Conservation (phyloP, 2,888 invertebrate genomes). For the Parascotia fuliginaria region DNA sequence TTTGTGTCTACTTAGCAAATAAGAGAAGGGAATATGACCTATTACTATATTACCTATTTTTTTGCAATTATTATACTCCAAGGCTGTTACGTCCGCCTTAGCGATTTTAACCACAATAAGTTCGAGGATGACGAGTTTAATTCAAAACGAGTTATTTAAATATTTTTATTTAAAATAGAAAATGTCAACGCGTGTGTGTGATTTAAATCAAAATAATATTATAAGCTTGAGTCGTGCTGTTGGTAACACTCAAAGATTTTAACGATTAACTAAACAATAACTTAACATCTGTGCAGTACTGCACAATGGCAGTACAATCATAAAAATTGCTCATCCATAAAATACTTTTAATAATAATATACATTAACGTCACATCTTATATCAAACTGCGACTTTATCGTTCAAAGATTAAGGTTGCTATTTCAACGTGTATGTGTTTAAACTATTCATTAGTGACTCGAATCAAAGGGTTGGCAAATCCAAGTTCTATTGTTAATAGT, state of each 20-base stretch:
- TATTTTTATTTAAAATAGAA: conserved; percentile 7
- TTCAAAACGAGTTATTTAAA: no score
- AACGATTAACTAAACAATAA: conserved; percentile 54
- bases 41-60: no score
- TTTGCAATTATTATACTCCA: no score
- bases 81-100: no score
- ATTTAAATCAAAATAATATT: conserved; percentile 23
- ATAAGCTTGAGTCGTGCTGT: conserved; percentile 19
- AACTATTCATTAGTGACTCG: conserved; percentile 74
- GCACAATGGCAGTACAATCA: conserved; percentile 70
- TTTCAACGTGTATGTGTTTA: conserved; percentile 17
- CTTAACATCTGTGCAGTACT: conserved; percentile 52
- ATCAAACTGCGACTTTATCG: conserved; percentile 44
- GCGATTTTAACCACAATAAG: no score
- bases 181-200: conserved; percentile 2
- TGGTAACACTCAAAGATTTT: conserved; percentile 41
- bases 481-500: conserved; percentile 80
- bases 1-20: no score
- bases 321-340: conserved; percentile 83
- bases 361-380: conserved; percentile 51
- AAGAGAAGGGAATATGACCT: no score
- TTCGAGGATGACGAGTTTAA: no score
- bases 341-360: conserved; percentile 72
- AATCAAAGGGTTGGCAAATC: conserved; percentile 85
- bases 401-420: conserved; percentile 39